These are phyloP conservation scores for Toxotes lorentzi DNA, from an alignment of 2,797 vertebrate genomes.

Conservation along the genomic window DNA sequence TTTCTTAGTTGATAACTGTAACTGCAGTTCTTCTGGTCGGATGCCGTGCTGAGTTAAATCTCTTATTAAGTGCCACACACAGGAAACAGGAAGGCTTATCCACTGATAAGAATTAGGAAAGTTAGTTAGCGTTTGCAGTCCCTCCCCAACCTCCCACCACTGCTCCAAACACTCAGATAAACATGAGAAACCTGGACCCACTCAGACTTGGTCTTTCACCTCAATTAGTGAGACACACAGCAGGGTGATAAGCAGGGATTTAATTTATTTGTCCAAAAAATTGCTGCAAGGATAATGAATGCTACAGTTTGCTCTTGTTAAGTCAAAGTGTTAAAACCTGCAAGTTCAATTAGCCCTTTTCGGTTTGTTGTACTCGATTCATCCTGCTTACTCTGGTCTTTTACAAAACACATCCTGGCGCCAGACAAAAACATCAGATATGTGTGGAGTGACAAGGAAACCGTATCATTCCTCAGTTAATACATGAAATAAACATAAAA, in stretches of 20 bases:
- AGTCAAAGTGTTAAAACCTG: conserved; percentile 28
- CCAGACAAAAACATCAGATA: neutral
- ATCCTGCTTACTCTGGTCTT: neutral
- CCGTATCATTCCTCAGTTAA: neutral
- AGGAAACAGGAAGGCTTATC: conserved; percentile 73
- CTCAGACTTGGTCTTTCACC: conserved; percentile 51
- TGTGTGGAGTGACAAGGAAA: neutral
- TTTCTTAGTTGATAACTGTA: conserved; percentile 50
- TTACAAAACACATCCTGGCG: neutral
- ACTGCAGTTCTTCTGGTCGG: conserved; percentile 46
- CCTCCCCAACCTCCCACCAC: conserved; percentile 27
- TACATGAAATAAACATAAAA: neutral
- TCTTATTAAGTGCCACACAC: conserved; percentile 63
- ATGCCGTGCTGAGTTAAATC: conserved; percentile 62
- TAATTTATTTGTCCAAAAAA: conserved; percentile 45
- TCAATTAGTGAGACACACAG: conserved; percentile 51
- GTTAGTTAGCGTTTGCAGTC: conserved; percentile 51
- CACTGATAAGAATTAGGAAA: conserved; percentile 69
- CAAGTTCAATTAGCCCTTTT: conserved; percentile 15
- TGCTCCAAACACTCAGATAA: conserved; percentile 48
- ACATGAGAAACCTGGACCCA: conserved; percentile 41
- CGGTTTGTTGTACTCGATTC: conserved; percentile 3
- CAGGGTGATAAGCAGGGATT: conserved; percentile 32
- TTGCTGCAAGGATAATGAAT: conserved; percentile 21
- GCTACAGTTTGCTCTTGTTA: conserved; percentile 6